These are phyloP conservation scores for Amphiprion percula DNA, from an alignment of 2,113 vertebrate genomes.

Conservation along the genomic window DNA sequence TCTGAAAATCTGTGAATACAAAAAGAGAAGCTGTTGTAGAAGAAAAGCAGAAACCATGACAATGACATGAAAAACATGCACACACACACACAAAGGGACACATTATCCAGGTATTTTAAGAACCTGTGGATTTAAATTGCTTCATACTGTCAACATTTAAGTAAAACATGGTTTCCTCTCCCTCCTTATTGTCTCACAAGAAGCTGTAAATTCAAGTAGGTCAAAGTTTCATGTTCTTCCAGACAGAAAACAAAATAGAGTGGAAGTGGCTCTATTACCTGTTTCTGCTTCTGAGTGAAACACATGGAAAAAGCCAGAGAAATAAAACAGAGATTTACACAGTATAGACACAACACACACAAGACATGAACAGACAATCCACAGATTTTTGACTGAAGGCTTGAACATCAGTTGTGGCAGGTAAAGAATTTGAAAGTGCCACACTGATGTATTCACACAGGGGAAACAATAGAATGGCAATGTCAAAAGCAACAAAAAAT, in stretches of 20 bases:
- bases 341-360: constrained; percentile 53
- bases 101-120: not conserved
- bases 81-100: constrained; percentile 25
- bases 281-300: constrained; percentile 79
- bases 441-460: constrained; percentile 12
- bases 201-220: constrained; percentile 18
- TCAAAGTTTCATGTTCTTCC: constrained; percentile 19
- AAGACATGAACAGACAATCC: constrained; percentile 35
- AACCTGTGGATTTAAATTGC: not conserved
- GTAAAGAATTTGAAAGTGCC: constrained; percentile 2
- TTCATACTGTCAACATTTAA: not conserved
- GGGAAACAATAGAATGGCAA: constrained; percentile 5
- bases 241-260: constrained; percentile 24
- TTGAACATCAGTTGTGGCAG: not conserved
- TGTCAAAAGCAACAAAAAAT: not conserved
- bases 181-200: constrained; percentile 4
- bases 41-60: not conserved
- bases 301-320: constrained; percentile 74
- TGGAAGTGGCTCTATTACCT: constrained; percentile 73
- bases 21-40: constrained; percentile 28
- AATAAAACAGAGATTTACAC: constrained; percentile 78
- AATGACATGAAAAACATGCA: constrained; percentile 33
- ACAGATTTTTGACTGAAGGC: constrained; percentile 21
- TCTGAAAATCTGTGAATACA: constrained; percentile 87
- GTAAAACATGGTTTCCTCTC: not conserved